These are phyloP conservation scores for Eupithecia inturbata DNA, from an alignment of 2,888 invertebrate genomes.

Conservation along the genomic window DNA sequence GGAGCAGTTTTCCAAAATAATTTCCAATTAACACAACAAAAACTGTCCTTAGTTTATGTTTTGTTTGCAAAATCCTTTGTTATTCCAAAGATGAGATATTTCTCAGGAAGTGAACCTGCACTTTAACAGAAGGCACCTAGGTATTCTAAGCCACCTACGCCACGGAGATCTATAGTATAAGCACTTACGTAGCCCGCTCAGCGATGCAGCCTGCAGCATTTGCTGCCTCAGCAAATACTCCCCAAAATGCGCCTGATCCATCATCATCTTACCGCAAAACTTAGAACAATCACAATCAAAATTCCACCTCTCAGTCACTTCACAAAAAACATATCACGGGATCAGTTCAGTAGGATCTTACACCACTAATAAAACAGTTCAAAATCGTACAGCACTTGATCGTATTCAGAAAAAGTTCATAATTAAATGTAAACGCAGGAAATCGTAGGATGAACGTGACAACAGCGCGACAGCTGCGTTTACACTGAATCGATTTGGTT, in stretches of 20 bases:
- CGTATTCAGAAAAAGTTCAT: conserved; percentile 69
- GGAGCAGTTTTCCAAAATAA: background rate
- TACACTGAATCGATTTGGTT: conserved; percentile 66
- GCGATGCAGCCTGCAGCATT: conserved; percentile 79
- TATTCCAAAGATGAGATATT: background rate
- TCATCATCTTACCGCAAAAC: conserved; percentile 70
- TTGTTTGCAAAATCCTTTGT: background rate
- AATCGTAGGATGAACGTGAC: conserved; percentile 59
- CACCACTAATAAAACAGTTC: conserved; percentile 43
- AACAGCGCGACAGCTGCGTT: conserved; percentile 73
- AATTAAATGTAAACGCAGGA: conserved; percentile 62
- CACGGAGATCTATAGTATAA: background rate
- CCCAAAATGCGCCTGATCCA: conserved; percentile 81
- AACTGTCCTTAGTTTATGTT: too few relatives aligned
- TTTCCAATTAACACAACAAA: background rate
- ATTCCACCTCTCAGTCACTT: conserved; percentile 63
- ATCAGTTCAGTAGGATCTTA: conserved; percentile 48
- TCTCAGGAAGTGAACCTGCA: background rate
- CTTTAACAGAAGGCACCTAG: background rate
- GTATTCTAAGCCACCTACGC: background rate
- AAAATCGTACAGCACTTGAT: conserved; percentile 49
- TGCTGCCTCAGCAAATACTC: conserved; percentile 81
- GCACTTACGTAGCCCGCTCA: conserved; percentile 75
- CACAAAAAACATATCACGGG: conserved; percentile 66
- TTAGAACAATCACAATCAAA: conserved; percentile 51